Base-by-base conservation (phyloP, 2,888 invertebrate species). In the Hirtodrosophila trivittata region DNA sequence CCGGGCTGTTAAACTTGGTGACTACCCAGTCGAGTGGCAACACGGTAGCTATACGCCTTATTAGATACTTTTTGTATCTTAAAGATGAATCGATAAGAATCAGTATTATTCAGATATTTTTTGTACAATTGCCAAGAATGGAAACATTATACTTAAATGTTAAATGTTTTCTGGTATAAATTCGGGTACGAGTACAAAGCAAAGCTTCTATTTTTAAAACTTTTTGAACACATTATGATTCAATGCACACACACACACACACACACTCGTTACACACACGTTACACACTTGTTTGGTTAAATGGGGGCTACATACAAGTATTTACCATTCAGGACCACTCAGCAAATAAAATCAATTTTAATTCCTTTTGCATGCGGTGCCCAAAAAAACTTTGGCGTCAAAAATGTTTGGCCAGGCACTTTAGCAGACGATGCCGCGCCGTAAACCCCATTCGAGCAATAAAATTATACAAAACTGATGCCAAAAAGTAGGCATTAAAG, bases 271-370 rank as follows among this genome's bases (percentile, higher is more conserved):
- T 25, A 38, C 21, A 25, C 25, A 39, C n/a, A 37, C 13, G 16
- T 1, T n/a, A 39, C 35, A 51, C 47, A 35, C 16, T 9, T n/a
- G n/a, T n/a, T 3, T n/a, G 5, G 1, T 28, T 33, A 32, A 32
- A 7, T n/a, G 39, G 30, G 14, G 42, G 26, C 30, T 55, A 21
- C 35, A 33, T 21, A 28, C 28, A 28, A n/a, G n/a, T 28, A 28
- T 51, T 38, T 55, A 39, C 14, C 42, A 50, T 38, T 35, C 25
- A 28, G 38, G 47, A 49, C 14, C 42, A 46, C 33, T 35, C 25
- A 28, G 38, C 50, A 51, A 59, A 64, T 59, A 74, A 85, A 78
- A 78, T 72, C 75, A 75, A 82, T 78, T 82, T 82, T 69, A 66
- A 85, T 75, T 77, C 71, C 43, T 50, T 70, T 63, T 33, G 38